A percentile compares a stretch with the other conserved stretches of the same genome.
Conservation (phyloP, 1,140 invertebrate genomes). For the Euura saliciscinereae region DNA sequence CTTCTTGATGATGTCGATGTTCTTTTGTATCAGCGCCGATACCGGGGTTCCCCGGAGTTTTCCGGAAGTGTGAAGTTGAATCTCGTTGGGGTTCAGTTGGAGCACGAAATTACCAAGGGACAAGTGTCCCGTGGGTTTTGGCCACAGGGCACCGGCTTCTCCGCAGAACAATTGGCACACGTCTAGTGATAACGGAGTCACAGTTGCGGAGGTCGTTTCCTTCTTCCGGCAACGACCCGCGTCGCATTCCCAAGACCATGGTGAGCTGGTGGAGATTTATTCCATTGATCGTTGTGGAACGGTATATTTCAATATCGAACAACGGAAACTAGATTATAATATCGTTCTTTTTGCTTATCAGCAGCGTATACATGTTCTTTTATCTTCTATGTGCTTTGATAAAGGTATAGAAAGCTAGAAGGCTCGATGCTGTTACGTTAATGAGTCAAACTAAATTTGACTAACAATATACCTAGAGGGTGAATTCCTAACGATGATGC, state of each 20-base stretch:
- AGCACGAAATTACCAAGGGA: slow-evolving; percentile 65
- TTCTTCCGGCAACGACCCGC: slow-evolving; percentile 46
- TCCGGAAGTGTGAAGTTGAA: slow-evolving; percentile 54
- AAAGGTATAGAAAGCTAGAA: too few relatives aligned
- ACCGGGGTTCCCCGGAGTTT: slow-evolving; percentile 46
- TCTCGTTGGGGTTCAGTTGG: slow-evolving; percentile 66
- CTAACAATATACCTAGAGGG: too few relatives aligned
- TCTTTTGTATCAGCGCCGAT: slow-evolving; percentile 49
- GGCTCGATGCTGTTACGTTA: too few relatives aligned
- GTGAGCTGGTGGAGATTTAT: slow-evolving; percentile 31
- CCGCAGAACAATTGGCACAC: slow-evolving; percentile 54
- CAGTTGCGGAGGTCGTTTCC: slow-evolving; percentile 39
- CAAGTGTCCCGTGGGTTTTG: slow-evolving; percentile 70
- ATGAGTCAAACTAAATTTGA: too few relatives aligned
- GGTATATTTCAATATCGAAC: too few relatives aligned
- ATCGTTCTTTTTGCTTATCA: too few relatives aligned
- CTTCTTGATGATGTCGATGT: slow-evolving; percentile 46
- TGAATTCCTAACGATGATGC: too few relatives aligned
- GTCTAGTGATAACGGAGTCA: slow-evolving; percentile 35
- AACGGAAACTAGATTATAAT: too few relatives aligned
- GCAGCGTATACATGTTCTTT: too few relatives aligned
- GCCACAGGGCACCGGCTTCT: slow-evolving; percentile 71
- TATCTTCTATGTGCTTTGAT: too few relatives aligned
- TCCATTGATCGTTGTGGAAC: too few relatives aligned
- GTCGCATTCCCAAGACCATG: slow-evolving; percentile 52